These are phyloP conservation scores for Macrotus californicus DNA, from an alignment of 2,113 vertebrate species.

Conservation along the genomic window DNA sequence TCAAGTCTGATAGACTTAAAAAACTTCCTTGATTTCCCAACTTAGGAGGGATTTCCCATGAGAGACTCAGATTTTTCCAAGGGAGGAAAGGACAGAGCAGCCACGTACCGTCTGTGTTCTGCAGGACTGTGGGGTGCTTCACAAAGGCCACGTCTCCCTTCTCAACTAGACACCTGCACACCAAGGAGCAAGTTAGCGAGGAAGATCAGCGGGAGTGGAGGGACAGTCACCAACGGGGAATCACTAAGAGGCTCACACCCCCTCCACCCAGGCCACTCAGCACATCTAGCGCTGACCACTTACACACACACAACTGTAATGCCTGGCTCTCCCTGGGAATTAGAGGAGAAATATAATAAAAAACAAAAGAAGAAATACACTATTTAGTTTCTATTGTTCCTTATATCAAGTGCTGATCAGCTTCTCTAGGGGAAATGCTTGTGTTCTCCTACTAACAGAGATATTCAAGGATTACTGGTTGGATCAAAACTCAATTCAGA, in stretches of 20 bases:
- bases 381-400: background rate
- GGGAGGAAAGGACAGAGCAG: background rate
- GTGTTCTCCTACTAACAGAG: background rate
- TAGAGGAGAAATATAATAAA: background rate
- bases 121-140: slow-evolving; percentile 81
- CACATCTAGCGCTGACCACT: background rate
- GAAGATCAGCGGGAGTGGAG: background rate
- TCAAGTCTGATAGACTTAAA: background rate
- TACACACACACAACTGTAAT: background rate
- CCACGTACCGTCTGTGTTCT: slow-evolving; percentile 82
- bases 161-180: slow-evolving; percentile 86
- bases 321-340: background rate
- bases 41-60: background rate
- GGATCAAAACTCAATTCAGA: background rate
- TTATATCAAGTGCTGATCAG: background rate
- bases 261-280: background rate
- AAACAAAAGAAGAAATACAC: background rate
- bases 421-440: background rate
- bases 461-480: background rate
- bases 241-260: background rate
- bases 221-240: background rate
- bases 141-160: slow-evolving; percentile 88
- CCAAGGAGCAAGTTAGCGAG: background rate
- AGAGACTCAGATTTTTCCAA: background rate
- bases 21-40: background rate